Conservation (phyloP, 2,797 vertebrate genomes). For the Emys orbicularis region DNA sequence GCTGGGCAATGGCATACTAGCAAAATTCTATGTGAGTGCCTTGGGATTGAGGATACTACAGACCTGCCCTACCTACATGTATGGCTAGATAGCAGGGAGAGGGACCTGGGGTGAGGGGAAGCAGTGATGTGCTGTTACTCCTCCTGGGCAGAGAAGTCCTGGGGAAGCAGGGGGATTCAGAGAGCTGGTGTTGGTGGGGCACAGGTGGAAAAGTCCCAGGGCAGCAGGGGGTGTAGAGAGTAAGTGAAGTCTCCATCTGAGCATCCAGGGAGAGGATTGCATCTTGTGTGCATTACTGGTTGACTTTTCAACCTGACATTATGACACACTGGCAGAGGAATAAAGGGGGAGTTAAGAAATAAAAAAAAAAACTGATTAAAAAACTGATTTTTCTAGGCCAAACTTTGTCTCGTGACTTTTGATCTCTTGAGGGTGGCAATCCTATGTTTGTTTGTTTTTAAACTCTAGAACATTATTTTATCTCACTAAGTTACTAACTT, state of each 20-base stretch:
- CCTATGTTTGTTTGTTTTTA: background rate
- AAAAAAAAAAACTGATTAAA: too few relatives aligned
- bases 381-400: too few relatives aligned
- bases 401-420: background rate
- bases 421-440: background rate
- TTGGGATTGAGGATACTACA: background rate
- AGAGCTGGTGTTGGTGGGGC: background rate
- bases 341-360: background rate
- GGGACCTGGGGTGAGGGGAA: too few relatives aligned
- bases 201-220: background rate
- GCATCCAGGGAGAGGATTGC: background rate
- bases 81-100: too few relatives aligned
- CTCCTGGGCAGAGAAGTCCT: background rate
- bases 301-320: background rate
- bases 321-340: background rate
- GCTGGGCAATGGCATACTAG: background rate
- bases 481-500: background rate
- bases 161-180: background rate
- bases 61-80: too few relatives aligned
- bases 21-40: background rate
- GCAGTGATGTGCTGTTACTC: too few relatives aligned
- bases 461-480: background rate
- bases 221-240: background rate
- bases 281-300: background rate
- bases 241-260: background rate